These are phyloP conservation scores for Notospermus geniculatus DNA, from an alignment of 1,140 invertebrate species.

Conservation along the genomic window DNA sequence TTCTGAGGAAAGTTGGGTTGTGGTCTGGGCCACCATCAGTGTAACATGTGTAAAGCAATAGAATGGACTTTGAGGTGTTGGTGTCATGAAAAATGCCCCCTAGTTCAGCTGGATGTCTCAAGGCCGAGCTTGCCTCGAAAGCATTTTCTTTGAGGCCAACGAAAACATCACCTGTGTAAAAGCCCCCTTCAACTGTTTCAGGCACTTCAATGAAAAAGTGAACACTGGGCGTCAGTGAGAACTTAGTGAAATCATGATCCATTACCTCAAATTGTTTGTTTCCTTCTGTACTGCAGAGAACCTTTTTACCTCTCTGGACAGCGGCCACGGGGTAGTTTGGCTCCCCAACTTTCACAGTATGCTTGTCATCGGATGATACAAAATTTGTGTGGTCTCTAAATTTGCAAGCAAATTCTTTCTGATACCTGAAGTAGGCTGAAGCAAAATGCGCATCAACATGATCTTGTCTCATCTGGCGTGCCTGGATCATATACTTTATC, in stretches of 20 bases:
- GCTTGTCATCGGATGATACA: conserved; percentile 31
- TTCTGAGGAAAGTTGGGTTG: conserved; percentile 16
- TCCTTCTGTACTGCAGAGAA: conserved; percentile 18
- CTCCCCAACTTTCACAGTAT: conserved; percentile 27
- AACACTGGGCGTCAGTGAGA: conserved; percentile 23
- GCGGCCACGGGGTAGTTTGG: conserved; percentile 27
- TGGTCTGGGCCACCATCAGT: conserved; percentile 32
- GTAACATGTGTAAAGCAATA: conserved; percentile 21
- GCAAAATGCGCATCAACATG: conserved; percentile 29
- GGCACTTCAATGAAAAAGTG: conserved; percentile 23
- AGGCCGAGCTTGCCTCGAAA: conserved; percentile 22
- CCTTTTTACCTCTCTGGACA: conserved; percentile 26
- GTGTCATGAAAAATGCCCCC: background rate
- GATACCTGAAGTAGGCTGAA: conserved; percentile 22
- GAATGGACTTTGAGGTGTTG: conserved; percentile 7
- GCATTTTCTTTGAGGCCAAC: conserved; percentile 26
- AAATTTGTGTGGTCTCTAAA: conserved; percentile 17
- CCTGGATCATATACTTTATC: conserved; percentile 26
- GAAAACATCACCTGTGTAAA: conserved; percentile 22
- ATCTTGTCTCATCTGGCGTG: conserved; percentile 18
- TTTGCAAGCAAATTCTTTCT: conserved; percentile 20
- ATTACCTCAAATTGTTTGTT: conserved; percentile 20
- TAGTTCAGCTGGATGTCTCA: conserved; percentile 22
- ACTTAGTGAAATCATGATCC: conserved; percentile 30
- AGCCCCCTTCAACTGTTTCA: conserved; percentile 16